Conservation (phyloP, 2,797 vertebrate genomes). For the Thamnophis elegans region DNA sequence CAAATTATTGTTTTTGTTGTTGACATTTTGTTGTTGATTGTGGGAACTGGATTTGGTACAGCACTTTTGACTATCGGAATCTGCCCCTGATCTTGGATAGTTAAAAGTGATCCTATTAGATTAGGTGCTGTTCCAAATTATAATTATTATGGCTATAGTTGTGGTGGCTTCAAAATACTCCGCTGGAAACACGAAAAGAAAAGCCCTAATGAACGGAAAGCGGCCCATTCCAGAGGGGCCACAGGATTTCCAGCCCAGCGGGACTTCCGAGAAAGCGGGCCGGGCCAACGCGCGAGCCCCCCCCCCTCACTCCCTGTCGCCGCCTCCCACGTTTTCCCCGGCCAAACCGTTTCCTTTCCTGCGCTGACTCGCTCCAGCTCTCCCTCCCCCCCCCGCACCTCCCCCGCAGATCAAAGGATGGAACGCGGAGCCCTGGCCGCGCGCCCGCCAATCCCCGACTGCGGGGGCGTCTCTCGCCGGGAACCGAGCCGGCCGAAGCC, state of each 20-base stretch:
- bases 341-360: not conserved
- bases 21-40: not conserved
- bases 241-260: not conserved
- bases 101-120: not conserved
- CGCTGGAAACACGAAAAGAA: not conserved
- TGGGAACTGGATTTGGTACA: not conserved
- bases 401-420: conserved; percentile 18
- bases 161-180: not conserved
- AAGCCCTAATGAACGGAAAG: not conserved
- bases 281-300: not conserved
- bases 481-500: not conserved
- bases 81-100: not conserved
- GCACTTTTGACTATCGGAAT: not conserved
- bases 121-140: not conserved
- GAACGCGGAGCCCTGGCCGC: not conserved
- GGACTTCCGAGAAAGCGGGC: not conserved
- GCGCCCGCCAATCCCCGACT: conserved; percentile 18
- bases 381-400: not conserved
- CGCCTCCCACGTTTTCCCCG: not conserved
- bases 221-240: not conserved
- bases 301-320: not conserved
- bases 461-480: conserved; percentile 9
- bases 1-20: not conserved
- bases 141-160: not conserved
- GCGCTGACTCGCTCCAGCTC: not conserved